Evolutionary conservation across 2,113 vertebrate species (phyloP).

Genomic region (Myiozetetes cayanensis): DNA sequence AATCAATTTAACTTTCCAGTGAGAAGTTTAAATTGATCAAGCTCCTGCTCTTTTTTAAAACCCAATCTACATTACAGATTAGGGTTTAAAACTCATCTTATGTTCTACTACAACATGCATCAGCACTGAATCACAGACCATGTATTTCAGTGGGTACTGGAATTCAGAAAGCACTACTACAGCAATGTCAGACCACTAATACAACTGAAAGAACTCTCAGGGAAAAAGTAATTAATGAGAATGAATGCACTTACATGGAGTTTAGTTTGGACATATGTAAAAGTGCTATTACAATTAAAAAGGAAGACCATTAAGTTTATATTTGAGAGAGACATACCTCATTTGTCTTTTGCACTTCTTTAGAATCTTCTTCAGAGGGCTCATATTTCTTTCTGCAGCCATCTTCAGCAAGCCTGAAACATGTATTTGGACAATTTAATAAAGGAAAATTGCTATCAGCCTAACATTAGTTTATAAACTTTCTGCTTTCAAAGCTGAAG

Average conservation of each 20-base stretch:
- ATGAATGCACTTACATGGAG: rapidly evolving
- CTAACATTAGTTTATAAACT: background rate
- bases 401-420: constrained; percentile 70
- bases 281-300: background rate
- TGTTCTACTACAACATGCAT: background rate
- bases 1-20: background rate
- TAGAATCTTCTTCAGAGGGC: constrained; percentile 77
- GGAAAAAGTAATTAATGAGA: background rate
- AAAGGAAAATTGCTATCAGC: background rate
- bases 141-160: background rate
- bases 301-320: background rate
- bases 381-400: constrained; percentile 82
- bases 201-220: background rate
- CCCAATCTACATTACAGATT: background rate
- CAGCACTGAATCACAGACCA: background rate
- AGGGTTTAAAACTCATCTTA: background rate
- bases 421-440: background rate
- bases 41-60: background rate
- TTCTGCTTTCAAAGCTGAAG: background rate
- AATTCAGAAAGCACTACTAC: background rate
- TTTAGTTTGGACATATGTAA: background rate
- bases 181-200: background rate
- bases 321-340: constrained; percentile 68
- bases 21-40: background rate
- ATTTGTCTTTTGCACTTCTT: constrained; percentile 74